Conservation (phyloP, 2,797 vertebrate species). For the Sphenodon punctatus region DNA sequence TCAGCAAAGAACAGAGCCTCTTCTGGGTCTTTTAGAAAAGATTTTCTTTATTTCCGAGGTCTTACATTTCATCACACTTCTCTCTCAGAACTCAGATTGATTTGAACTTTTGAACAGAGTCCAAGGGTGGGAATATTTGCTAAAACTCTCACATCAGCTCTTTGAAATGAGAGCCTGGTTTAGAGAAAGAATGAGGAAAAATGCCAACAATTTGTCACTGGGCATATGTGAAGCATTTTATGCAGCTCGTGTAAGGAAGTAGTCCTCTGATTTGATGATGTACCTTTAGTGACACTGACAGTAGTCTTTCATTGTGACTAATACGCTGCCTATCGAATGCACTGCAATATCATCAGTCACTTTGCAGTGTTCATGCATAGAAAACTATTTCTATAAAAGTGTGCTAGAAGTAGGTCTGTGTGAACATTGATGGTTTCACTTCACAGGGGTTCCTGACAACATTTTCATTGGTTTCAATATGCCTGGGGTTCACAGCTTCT, state of each 20-base stretch:
- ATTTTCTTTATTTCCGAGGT: background rate
- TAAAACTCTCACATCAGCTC: background rate
- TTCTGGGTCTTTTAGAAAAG: conserved; percentile 1
- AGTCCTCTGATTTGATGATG: conserved; percentile 14
- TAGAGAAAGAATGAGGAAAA: accelerated
- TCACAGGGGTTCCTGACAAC: background rate
- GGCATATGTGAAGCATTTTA: background rate
- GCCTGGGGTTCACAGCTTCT: background rate
- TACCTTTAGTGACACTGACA: conserved; percentile 11
- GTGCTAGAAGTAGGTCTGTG: background rate
- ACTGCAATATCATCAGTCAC: background rate
- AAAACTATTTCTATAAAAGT: conserved; percentile 32
- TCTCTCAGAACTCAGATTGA: background rate
- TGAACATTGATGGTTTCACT: background rate
- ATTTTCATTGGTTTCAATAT: background rate
- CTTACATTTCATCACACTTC: background rate
- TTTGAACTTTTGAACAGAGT: conserved; percentile 7
- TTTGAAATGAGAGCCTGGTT: background rate
- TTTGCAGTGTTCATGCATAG: conserved; percentile 3
- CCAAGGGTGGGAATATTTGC: background rate
- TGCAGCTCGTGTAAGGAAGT: background rate
- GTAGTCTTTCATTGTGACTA: conserved; percentile 37
- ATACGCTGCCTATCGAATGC: conserved; percentile 18
- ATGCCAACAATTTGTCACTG: background rate
- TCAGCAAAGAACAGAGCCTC: background rate